These are phyloP conservation scores for Elaphurus davidianus DNA, from an alignment of 2,113 vertebrate genomes.

Conservation along the genomic window DNA sequence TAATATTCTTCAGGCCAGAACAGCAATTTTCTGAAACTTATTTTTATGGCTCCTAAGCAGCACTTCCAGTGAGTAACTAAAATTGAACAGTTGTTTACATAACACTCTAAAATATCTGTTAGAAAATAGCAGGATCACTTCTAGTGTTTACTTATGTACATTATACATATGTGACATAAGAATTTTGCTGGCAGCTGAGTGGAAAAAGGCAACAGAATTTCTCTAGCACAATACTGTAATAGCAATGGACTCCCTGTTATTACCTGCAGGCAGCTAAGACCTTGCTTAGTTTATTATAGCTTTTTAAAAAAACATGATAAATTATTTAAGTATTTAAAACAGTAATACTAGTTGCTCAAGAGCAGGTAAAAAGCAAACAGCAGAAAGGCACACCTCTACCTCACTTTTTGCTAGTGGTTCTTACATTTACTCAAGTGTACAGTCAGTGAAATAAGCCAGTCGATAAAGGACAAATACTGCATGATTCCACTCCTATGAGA, in stretches of 20 bases:
- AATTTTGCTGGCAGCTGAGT: not conserved
- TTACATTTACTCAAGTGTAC: not conserved
- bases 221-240: not conserved
- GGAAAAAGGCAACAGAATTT: not conserved
- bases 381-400: not conserved
- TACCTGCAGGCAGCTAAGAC: not conserved
- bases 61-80: not conserved
- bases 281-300: not conserved
- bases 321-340: not conserved
- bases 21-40: not conserved
- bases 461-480: not conserved
- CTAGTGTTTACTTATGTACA: not conserved
- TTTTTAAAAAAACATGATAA: not conserved
- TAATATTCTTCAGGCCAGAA: not conserved
- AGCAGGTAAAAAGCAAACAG: not conserved
- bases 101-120: not conserved
- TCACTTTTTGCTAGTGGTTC: not conserved
- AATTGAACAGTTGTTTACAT: conserved; percentile 16
- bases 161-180: not conserved
- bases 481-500: not conserved
- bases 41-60: not conserved
- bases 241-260: not conserved
- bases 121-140: not conserved
- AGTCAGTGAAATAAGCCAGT: not conserved
- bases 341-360: not conserved